Percentiles rank a stretch among this genome's conserved stretches.
Conservation (phyloP, 2,113 vertebrate genomes). For the Oenanthe oenanthe region DNA sequence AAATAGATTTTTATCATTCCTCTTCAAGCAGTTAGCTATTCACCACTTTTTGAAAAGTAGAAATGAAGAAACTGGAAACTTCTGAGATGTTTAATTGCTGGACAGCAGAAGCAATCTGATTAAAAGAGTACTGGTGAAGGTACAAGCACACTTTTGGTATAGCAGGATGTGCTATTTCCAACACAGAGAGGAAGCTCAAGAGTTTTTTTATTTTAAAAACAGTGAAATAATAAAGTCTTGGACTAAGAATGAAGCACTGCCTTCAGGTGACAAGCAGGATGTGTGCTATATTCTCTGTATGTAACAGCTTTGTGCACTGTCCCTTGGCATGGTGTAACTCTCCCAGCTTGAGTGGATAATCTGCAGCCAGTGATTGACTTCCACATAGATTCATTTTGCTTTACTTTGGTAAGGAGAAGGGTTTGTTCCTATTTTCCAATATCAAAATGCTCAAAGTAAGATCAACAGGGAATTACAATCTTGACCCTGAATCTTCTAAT, state of each 20-base stretch:
- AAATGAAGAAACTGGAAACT: not conserved
- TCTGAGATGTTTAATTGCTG: not conserved
- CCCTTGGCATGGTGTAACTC: not conserved
- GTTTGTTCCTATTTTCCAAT: not conserved
- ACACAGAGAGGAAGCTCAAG: not conserved
- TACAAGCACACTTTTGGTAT: not conserved
- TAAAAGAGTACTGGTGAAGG: not conserved
- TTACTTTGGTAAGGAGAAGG: not conserved
- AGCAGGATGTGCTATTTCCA: not conserved
- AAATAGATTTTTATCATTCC: not conserved
- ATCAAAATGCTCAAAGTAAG: not conserved
- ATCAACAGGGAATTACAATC: not conserved
- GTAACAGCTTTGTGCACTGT: not conserved
- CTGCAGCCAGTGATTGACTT: not conserved
- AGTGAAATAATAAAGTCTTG: not conserved
- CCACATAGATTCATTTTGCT: not conserved
- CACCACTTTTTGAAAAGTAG: not conserved
- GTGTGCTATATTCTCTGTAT: fast-evolving
- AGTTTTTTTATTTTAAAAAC: not conserved
- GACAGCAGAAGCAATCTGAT: not conserved
- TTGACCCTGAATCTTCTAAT: not conserved
- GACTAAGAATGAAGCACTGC: not conserved
- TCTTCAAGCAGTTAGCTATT: not conserved
- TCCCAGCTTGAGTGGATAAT: not conserved
- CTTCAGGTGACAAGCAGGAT: not conserved